These are phyloP conservation scores for Oreohelix idahoensis DNA, from an alignment of 1,140 invertebrate genomes.

Conservation along the genomic window DNA sequence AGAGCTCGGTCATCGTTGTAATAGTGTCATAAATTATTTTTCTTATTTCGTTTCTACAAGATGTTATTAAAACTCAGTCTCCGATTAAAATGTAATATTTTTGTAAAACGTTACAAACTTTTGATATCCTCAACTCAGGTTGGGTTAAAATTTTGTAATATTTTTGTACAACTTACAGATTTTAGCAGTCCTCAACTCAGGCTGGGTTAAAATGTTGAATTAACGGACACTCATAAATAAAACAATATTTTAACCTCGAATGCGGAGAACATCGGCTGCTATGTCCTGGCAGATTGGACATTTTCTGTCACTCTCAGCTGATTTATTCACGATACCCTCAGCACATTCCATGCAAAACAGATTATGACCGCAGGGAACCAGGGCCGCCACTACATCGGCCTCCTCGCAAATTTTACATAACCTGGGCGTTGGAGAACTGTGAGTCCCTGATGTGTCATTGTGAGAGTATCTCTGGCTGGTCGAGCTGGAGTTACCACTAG, in stretches of 20 bases:
- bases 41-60: no score
- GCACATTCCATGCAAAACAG: conserved; percentile 94
- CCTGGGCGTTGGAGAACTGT: conserved; percentile 76
- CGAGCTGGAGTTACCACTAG: conserved; percentile 44
- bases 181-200: neutral
- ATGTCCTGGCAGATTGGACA: conserved; percentile 87
- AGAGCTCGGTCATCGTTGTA: no score
- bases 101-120: no score
- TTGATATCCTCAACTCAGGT: no score
- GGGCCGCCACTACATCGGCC: conserved; percentile 87
- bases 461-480: conserved; percentile 53
- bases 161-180: neutral
- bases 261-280: conserved; percentile 87
- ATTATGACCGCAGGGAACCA: conserved; percentile 95
- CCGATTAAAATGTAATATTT: no score
- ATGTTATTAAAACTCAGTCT: no score
- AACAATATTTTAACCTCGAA: conserved; percentile 70
- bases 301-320: conserved; percentile 65
- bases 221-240: no score
- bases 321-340: conserved; percentile 81
- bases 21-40: no score
- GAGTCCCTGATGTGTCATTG: conserved; percentile 63
- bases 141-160: no score
- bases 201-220: no score
- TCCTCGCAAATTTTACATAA: conserved; percentile 88